These are phyloP conservation scores for Cecropterus lyciades DNA, from an alignment of 1,140 invertebrate genomes.

Conservation along the genomic window DNA sequence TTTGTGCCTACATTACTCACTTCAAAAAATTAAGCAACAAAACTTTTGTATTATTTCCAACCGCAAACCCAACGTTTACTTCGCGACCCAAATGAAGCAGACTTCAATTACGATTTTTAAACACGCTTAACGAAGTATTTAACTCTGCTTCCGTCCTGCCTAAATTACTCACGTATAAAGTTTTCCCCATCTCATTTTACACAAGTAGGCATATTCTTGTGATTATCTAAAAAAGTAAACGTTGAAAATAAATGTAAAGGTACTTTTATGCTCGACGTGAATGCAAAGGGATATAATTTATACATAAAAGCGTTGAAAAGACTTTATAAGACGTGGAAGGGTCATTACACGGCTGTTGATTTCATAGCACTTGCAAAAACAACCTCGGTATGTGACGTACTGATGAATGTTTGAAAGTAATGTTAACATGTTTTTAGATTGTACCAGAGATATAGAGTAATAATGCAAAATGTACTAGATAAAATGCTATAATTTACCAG, in stretches of 20 bases:
- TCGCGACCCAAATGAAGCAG: slow-evolving; percentile 34
- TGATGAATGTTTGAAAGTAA: slow-evolving; percentile 12
- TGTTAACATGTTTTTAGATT: not conserved
- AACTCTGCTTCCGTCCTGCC: slow-evolving; percentile 11
- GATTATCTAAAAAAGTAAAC: slow-evolving; percentile 51
- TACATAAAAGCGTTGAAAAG: slow-evolving; percentile 74
- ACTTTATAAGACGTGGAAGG: slow-evolving; percentile 77
- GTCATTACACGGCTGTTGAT: slow-evolving; percentile 75
- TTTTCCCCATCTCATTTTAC: slow-evolving; percentile 34
- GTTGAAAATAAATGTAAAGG: slow-evolving; percentile 59
- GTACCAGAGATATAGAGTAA: too few relatives aligned
- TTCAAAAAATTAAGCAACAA: slow-evolving; percentile 47
- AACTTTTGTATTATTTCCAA: slow-evolving; percentile 36
- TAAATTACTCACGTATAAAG: slow-evolving; percentile 28
- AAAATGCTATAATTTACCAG: too few relatives aligned
- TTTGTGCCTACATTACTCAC: slow-evolving; percentile 46
- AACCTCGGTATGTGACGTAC: slow-evolving; percentile 61
- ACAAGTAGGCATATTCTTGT: slow-evolving; percentile 43
- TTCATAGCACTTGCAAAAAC: slow-evolving; percentile 69
- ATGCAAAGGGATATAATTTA: slow-evolving; percentile 71
- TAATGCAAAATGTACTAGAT: too few relatives aligned
- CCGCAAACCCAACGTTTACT: slow-evolving; percentile 12
- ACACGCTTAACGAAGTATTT: slow-evolving; percentile 48
- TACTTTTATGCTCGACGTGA: slow-evolving; percentile 70
- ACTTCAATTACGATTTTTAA: slow-evolving; percentile 41